These are phyloP conservation scores for Struthio camelus DNA, from an alignment of 2,113 vertebrate genomes.

Conservation along the genomic window DNA sequence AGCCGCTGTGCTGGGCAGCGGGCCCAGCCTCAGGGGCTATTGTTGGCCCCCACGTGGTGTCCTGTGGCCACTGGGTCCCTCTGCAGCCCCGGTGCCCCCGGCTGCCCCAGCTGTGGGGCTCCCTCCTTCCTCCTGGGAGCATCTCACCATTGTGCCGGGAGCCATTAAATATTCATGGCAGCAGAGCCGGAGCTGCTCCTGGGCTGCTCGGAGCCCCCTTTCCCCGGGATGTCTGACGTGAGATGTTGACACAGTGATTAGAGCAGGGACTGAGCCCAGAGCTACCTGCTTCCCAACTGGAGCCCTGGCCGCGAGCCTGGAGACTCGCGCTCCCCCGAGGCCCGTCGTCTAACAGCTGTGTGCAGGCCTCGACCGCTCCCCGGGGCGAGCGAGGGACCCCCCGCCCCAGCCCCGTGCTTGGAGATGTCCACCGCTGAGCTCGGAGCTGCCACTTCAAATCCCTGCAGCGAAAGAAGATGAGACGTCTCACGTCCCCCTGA, in stretches of 20 bases:
- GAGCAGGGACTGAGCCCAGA: neutral
- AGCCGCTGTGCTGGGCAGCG: no score
- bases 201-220: neutral
- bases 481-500: neutral
- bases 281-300: neutral
- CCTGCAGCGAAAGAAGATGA: neutral
- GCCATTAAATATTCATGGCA: slow-evolving; percentile 52
- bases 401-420: neutral
- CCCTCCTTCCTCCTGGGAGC: neutral
- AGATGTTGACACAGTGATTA: slow-evolving; percentile 37
- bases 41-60: no score
- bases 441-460: neutral
- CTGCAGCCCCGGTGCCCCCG: neutral
- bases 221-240: neutral
- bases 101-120: neutral
- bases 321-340: neutral
- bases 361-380: fast-evolving
- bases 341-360: no score
- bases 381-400: fast-evolving
- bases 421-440: neutral
- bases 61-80: no score
- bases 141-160: slow-evolving; percentile 2
- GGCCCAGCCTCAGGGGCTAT: no score
- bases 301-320: fast-evolving
- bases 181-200: fast-evolving